Evolutionary conservation across 2,888 invertebrate species (phyloP), one percentile per base, ranked within the genome.

Genomic region (Sicus ferrugineus): DNA sequence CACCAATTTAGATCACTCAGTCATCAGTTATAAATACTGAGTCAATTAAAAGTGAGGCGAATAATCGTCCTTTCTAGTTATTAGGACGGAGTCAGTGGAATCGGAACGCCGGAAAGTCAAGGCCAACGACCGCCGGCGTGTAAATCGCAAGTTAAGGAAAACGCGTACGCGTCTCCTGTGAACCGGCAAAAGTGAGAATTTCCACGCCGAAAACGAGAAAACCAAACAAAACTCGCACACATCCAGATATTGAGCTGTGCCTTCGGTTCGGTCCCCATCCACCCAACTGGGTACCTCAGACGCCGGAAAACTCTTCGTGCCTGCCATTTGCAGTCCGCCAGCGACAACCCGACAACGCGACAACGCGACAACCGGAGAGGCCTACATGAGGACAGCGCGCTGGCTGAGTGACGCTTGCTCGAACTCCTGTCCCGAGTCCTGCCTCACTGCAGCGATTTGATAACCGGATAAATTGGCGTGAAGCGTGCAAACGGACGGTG

Each of bases 391-490:
- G 14, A 54, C 54, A 9, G 14, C 34, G n/a, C n/a, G 42, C 34
- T 61, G 23, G 38, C 21, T 21, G 19, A 14, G 7, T 11, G 23
- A 14, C 38, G 42, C 11, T 31, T 16, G 59, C 4, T 26, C 46
- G 19, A 9, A 9, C 11, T 21, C 54, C 54, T 23, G n/a, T 19
- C 52, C 14, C 52, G 26, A n/a, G 26, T 30, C 28, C 61, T 16
- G 14, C 26, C 3, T 26, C 61, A 26, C 42, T 42, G 9, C 67
- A 76, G 72, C 75, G 61, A 70, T 73, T 76, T 82, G 81, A 82
- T 82, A 82, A 80, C 81, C 82, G 80, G 72, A 75, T 78, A 84
- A 85, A 85, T 85, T 80, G 75, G 83, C 85, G 84, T 85, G 85
- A 85, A 85, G 85, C 85, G 84, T 85, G 84, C 83, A 83, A 83